Base-by-base conservation (phyloP, 1,140 invertebrate species). In the Metopolophium dirhodum region DNA sequence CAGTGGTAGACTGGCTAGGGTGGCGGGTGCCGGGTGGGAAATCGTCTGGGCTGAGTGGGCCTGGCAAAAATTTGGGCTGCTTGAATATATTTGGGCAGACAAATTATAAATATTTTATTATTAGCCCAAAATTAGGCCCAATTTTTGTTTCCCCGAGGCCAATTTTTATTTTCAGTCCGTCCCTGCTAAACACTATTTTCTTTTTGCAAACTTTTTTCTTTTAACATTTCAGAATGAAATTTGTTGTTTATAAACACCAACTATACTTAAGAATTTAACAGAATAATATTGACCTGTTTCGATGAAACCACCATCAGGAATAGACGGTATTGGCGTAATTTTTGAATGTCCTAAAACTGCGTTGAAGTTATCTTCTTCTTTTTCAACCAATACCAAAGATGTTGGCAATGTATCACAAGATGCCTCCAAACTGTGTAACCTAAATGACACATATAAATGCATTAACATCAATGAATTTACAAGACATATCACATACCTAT, bases 391-490 rank as follows among this genome's bases (percentile, higher is more conserved):
- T 37, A 94, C 93, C 54, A 94, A 93, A 93, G 94, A 94, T 22
- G 94, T 94, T 54, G 94, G 94, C 87, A 94, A 94, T 61, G 93
- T 94, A 83, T 94, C 94, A 93, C 94, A 94, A 23, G 94, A 94
- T 61, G 87, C 93, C 87, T 93, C 90, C 26, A 94, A 93, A 94
- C 94, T 94, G 49, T 94, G 93, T 41, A 94, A 87, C 54, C 94
- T 94, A 83, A 91, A 94, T 1, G 1, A 86, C 26, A 47, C 41
- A 47, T 18, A 41, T 14, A 86, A 11, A 47, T 37, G 30, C 26
- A 47, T 86, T 30, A 86, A 47, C 6, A 30, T 30, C 9, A 18
- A 26, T 86, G 11, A 30, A 86, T 41, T 86, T 3, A 30, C 26
- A 18, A 11, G 45, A 47, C 14, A 51, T 51, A 51, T 47, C 9